A percentile compares a stretch with the other conserved stretches of the same genome.
phyloP scores from a whole-genome alignment of 1,140 invertebrate genomes.

The Onthophagus taurus region DNA sequence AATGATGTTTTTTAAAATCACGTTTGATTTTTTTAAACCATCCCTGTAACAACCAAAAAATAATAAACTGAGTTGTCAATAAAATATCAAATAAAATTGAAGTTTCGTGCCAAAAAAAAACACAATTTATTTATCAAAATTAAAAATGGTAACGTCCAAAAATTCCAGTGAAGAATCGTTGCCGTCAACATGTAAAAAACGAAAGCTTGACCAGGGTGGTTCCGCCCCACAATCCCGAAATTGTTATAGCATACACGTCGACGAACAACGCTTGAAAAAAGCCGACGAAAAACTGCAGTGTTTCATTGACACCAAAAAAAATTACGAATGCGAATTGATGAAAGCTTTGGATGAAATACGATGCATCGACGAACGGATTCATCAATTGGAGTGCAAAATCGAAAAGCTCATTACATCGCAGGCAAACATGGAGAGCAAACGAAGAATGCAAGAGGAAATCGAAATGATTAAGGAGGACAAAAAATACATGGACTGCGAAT shows the following conservation, averaged over 20 bases:
- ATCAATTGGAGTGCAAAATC: slow-evolving; percentile 1
- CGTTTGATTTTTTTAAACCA: slow-evolving; percentile 45
- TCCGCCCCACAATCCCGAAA: too few species aligned
- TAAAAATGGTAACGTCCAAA: too few species aligned
- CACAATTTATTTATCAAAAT: too few species aligned
- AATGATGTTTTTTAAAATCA: slow-evolving; percentile 48
- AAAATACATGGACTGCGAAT: neutral
- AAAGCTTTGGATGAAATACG: slow-evolving; percentile 4
- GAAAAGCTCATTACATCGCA: slow-evolving; percentile 2
- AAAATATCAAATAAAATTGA: too few species aligned
- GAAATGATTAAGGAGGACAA: slow-evolving; percentile 9
- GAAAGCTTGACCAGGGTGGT: too few species aligned
- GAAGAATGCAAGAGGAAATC: slow-evolving; percentile 7
- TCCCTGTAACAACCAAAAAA: slow-evolving; percentile 39
- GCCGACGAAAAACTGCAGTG: slow-evolving; percentile 2
- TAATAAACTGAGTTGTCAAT: neutral
- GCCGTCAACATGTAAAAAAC: too few species aligned
- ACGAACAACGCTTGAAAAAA: slow-evolving; percentile 1
- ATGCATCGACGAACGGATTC: slow-evolving; percentile 4
- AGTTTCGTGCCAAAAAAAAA: too few species aligned
- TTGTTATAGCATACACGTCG: slow-evolving; percentile 2
- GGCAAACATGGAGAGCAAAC: neutral
- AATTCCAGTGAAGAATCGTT: too few species aligned
- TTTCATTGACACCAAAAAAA: neutral
- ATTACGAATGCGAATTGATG: slow-evolving; percentile 4